These are phyloP conservation scores for Catajapyx aquilonaris DNA, from an alignment of 1,140 invertebrate genomes.

Conservation along the genomic window DNA sequence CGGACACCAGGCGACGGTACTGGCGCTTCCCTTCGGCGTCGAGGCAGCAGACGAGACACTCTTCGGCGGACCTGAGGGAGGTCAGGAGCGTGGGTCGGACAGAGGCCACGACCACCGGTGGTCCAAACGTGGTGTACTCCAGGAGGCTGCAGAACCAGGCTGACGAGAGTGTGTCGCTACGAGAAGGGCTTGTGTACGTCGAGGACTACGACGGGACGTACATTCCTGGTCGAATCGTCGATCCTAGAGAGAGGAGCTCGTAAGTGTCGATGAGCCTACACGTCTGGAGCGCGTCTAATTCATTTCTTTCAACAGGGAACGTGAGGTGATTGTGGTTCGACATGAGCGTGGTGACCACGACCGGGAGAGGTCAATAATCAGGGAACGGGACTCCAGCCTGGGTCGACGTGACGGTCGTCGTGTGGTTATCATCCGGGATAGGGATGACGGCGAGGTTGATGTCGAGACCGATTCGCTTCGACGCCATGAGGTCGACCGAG, in stretches of 20 bases:
- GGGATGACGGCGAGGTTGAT: constrained; percentile 17
- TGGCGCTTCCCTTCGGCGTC: constrained; percentile 33
- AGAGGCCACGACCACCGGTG: constrained; percentile 5
- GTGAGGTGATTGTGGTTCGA: no score
- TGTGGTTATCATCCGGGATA: background rate
- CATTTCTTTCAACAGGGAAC: no score
- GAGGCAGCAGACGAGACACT: constrained; percentile 13
- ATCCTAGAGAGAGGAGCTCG: no score
- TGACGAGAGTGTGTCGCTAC: background rate
- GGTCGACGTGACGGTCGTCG: background rate
- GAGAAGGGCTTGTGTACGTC: no score
- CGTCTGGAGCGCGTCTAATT: no score
- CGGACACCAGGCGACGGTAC: constrained; percentile 37
- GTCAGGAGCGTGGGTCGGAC: background rate
- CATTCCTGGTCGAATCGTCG: no score
- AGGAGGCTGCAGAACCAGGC: constrained; percentile 29
- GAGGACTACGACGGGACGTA: no score
- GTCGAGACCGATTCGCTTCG: constrained; percentile 42
- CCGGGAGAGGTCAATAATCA: no score
- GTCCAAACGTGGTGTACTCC: constrained; percentile 27
- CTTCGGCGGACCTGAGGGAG: constrained; percentile 3
- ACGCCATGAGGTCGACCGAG: constrained; percentile 48
- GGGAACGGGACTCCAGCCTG: no score
- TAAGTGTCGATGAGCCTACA: no score
- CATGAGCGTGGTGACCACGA: no score